A percentile compares a stretch with the other conserved stretches of the same genome.
These are phyloP conservation scores for Choristoneura rosaceana DNA, from an alignment of 2,888 invertebrate genomes.

Conservation along the genomic window DNA sequence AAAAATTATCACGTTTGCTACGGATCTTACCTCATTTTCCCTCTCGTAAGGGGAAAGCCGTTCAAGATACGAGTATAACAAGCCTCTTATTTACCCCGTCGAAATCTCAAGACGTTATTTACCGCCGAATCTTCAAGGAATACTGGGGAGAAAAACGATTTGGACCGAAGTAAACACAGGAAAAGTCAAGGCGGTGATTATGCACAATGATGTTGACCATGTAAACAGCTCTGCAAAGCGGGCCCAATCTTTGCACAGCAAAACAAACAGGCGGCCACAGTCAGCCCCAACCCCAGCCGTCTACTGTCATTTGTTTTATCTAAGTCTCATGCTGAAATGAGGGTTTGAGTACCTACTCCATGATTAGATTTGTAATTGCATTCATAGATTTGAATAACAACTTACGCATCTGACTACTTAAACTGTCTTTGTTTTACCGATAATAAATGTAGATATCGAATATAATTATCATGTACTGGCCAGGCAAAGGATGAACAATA, in stretches of 20 bases:
- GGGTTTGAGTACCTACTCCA: conserved; percentile 15
- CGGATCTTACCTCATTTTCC: background rate
- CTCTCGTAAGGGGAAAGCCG: background rate
- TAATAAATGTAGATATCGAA: too few relatives aligned
- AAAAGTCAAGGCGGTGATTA: conserved; percentile 73
- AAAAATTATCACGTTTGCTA: background rate
- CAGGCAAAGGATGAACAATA: too few relatives aligned
- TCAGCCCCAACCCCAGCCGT: conserved; percentile 30
- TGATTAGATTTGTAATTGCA: conserved; percentile 17
- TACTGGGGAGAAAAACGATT: conserved; percentile 56
- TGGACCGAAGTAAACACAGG: conserved; percentile 56
- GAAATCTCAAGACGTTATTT: conserved; percentile 23
- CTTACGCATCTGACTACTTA: background rate
- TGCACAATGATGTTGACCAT: conserved; percentile 71
- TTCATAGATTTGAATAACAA: background rate
- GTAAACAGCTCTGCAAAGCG: conserved; percentile 62
- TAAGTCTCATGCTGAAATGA: conserved; percentile 41
- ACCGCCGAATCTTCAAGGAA: conserved; percentile 19
- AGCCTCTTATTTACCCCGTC: background rate
- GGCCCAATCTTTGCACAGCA: conserved; percentile 67
- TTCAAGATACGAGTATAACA: background rate
- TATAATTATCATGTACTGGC: too few relatives aligned
- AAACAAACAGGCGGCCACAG: conserved; percentile 53
- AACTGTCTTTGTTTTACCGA: too few relatives aligned
- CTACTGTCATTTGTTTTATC: conserved; percentile 44